Conservation (phyloP, 2,888 invertebrate species). For the Temnothorax unifasciatus region DNA sequence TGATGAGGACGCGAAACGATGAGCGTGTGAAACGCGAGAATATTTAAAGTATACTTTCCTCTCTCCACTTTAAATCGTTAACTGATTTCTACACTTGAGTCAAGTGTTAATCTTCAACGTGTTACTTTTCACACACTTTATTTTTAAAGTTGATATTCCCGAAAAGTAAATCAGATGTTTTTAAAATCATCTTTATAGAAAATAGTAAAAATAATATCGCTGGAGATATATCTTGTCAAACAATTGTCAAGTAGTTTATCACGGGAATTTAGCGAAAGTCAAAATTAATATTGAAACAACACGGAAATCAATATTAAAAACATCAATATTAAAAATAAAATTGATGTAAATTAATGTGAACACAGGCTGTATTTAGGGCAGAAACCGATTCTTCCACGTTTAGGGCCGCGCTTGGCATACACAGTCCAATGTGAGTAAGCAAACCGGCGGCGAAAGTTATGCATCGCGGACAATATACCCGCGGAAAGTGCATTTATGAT, state of each 20-base stretch:
- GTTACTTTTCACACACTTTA: neutral
- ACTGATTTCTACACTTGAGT: neutral
- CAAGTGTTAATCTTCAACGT: neutral
- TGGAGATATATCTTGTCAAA: neutral
- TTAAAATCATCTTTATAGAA: neutral
- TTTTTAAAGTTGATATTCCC: neutral
- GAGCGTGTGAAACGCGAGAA: neutral
- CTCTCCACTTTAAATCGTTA: neutral
- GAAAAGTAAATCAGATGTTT: neutral
- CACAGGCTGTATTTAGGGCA: neutral
- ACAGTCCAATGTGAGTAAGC: neutral
- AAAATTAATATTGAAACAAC: neutral
- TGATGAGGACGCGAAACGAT: neutral
- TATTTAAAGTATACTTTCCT: neutral
- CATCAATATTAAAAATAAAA: neutral
- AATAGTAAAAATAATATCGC: neutral
- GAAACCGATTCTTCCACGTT: constrained; percentile 6
- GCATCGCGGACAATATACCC: constrained; percentile 36
- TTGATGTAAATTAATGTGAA: neutral
- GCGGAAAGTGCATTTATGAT: constrained; percentile 29
- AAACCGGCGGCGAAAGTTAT: constrained; percentile 39
- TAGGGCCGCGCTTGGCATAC: constrained; percentile 2
- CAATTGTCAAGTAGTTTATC: neutral
- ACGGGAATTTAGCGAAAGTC: neutral
- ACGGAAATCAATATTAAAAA: neutral